A percentile compares a stretch with the other conserved stretches of the same genome.
Evolutionary conservation across 1,140 invertebrate genomes (phyloP).

Genomic region (Lasioglossum albipes): DNA sequence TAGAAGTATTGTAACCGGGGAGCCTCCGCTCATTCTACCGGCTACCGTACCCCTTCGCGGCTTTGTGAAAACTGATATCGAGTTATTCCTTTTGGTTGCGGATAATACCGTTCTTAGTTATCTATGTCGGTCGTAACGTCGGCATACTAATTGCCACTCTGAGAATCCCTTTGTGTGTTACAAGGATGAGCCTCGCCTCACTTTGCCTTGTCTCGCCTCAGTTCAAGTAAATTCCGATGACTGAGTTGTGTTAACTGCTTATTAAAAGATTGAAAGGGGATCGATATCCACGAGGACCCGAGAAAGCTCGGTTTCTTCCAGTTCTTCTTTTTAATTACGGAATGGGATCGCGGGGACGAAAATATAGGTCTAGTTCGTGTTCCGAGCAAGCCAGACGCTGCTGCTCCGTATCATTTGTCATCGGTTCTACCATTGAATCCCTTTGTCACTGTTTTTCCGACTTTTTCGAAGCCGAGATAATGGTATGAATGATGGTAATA

Average conservation of each 20-base stretch:
- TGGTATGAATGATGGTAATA: too few relatives aligned
- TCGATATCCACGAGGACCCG: neutral
- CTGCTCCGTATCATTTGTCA: neutral
- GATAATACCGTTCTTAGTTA: conserved; percentile 52
- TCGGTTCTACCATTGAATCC: neutral
- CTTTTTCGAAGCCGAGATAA: too few relatives aligned
- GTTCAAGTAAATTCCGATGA: conserved; percentile 14
- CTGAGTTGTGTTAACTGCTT: conserved; percentile 12
- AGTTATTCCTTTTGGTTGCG: conserved; percentile 40
- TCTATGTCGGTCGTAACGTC: conserved; percentile 40
- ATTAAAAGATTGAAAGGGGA: conserved; percentile 8
- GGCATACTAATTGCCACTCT: conserved; percentile 57
- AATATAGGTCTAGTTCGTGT: neutral
- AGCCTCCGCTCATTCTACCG: neutral
- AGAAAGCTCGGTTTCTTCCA: neutral
- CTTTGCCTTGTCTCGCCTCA: neutral
- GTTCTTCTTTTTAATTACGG: neutral
- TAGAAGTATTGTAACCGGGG: conserved; percentile 29
- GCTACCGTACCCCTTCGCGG: neutral
- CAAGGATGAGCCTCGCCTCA: neutral
- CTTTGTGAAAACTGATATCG: conserved; percentile 43
- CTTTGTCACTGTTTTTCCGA: neutral
- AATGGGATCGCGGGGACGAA: neutral
- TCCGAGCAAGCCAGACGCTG: neutral
- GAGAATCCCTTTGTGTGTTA: conserved; percentile 12